A percentile compares a stretch with the other conserved stretches of the same genome.
Conservation (phyloP, 1,140 invertebrate species). For the Drosophila miranda region DNA sequence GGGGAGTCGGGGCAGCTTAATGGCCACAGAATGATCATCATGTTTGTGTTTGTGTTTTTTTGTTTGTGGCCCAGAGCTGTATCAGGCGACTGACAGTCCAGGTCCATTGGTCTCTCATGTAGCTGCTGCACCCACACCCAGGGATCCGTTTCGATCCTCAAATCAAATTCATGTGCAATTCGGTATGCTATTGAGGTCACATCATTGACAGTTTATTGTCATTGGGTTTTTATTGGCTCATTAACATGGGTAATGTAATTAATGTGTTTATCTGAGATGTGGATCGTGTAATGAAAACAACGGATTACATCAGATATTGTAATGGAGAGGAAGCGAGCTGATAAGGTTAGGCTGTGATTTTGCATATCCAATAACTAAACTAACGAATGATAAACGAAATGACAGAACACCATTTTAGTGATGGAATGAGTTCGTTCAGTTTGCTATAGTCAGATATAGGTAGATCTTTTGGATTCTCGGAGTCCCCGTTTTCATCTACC, state of each 20-base stretch:
- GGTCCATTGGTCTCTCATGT: background rate
- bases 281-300: slow-evolving; percentile 62
- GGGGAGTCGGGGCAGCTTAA: slow-evolving; percentile 10
- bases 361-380: slow-evolving; percentile 5
- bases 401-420: no score
- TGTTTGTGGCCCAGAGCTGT: background rate
- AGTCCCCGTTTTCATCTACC: no score
- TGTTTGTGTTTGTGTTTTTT: no score
- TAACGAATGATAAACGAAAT: background rate
- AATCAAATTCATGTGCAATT: slow-evolving; percentile 65
- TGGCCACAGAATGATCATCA: slow-evolving; percentile 33
- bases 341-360: slow-evolving; percentile 10
- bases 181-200: slow-evolving; percentile 63
- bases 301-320: slow-evolving; percentile 70
- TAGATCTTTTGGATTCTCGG: no score
- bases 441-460: no score
- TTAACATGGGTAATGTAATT: slow-evolving; percentile 70
- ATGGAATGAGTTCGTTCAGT: background rate
- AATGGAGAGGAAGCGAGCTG: slow-evolving; percentile 3
- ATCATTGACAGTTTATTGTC: slow-evolving; percentile 56
- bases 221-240: slow-evolving; percentile 58
- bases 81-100: background rate
- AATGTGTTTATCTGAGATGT: slow-evolving; percentile 55
- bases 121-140: slow-evolving; percentile 16
- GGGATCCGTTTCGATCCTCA: slow-evolving; percentile 23